Conservation (phyloP, 2,797 vertebrate species). For the Sitta carolinensis region DNA sequence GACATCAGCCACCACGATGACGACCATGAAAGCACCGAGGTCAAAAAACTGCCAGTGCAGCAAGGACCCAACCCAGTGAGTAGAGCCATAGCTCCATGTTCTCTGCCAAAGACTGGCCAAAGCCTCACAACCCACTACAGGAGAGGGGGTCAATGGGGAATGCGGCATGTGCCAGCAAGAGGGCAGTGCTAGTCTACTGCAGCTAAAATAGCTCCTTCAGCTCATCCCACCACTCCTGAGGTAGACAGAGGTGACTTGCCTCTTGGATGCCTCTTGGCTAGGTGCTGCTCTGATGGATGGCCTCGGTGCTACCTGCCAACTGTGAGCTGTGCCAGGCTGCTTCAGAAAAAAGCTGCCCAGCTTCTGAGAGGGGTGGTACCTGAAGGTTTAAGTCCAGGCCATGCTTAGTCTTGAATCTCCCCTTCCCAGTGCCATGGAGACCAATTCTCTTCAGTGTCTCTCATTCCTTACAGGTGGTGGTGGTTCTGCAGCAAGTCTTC, state of each 20-base stretch:
- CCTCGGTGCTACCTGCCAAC: not conserved
- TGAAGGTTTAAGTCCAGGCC: not conserved
- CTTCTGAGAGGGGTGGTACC: not conserved
- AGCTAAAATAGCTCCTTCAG: not conserved
- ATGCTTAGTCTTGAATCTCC: not conserved
- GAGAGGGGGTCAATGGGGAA: not conserved
- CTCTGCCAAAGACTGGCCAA: not conserved
- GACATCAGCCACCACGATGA: conserved; percentile 98
- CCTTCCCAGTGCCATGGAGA: fast-evolving
- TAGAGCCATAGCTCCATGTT: not conserved
- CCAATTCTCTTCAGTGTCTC: not conserved
- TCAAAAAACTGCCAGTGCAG: conserved; percentile 87
- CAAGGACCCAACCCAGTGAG: conserved; percentile 98
- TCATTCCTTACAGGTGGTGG: conserved; percentile 86
- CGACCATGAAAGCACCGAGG: conserved; percentile 87
- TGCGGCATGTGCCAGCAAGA: not conserved
- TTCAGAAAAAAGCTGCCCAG: not conserved
- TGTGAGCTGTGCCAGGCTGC: not conserved
- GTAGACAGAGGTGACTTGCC: not conserved
- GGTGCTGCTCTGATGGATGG: not conserved
- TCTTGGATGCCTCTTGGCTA: not conserved
- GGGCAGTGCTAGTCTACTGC: not conserved
- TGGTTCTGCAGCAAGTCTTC: conserved; percentile 98
- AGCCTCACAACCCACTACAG: not conserved
- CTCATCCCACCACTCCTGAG: not conserved